Percentiles rank a stretch among this genome's conserved stretches.
These are phyloP conservation scores for Amblyjoppa proteus DNA, from an alignment of 2,888 invertebrate genomes.

Conservation along the genomic window DNA sequence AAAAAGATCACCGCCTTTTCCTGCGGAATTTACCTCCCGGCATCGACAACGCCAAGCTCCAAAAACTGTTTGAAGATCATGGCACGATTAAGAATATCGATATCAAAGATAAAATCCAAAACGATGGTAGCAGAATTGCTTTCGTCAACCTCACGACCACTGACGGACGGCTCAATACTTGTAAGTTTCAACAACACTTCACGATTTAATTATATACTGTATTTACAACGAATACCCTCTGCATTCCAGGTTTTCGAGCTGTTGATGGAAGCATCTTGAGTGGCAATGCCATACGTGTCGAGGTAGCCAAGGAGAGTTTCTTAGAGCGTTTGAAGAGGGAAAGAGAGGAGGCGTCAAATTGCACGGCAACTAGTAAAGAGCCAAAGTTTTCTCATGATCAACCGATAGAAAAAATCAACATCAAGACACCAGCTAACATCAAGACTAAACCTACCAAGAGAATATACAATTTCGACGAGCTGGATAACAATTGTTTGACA, in stretches of 20 bases:
- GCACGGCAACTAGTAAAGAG: conserved; percentile 2
- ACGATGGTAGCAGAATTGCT: conserved; percentile 70
- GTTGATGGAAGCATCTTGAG: conserved; percentile 63
- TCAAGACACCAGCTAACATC: conserved; percentile 40
- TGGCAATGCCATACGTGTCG: conserved; percentile 66
- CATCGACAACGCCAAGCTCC: conserved; percentile 57
- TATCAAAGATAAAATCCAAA: conserved; percentile 71
- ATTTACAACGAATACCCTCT: neutral
- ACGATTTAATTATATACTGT: neutral
- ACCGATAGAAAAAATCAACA: conserved; percentile 54
- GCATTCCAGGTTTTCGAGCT: conserved; percentile 68
- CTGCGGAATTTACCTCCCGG: conserved; percentile 70
- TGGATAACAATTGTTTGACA: neutral
- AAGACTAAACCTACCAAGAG: conserved; percentile 48
- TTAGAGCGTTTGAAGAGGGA: conserved; percentile 72
- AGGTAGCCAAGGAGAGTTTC: conserved; percentile 74
- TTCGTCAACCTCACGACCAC: conserved; percentile 70
- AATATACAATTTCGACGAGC: conserved; percentile 58
- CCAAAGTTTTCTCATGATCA: conserved; percentile 4
- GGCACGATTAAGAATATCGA: conserved; percentile 70
- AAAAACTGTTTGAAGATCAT: conserved; percentile 67
- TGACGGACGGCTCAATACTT: conserved; percentile 68
- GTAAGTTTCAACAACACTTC: conserved; percentile 60
- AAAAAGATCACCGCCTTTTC: conserved; percentile 72
- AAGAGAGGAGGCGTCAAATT: conserved; percentile 63